Base-by-base conservation (phyloP, 2,113 vertebrate genomes). In the Anser cygnoides region DNA sequence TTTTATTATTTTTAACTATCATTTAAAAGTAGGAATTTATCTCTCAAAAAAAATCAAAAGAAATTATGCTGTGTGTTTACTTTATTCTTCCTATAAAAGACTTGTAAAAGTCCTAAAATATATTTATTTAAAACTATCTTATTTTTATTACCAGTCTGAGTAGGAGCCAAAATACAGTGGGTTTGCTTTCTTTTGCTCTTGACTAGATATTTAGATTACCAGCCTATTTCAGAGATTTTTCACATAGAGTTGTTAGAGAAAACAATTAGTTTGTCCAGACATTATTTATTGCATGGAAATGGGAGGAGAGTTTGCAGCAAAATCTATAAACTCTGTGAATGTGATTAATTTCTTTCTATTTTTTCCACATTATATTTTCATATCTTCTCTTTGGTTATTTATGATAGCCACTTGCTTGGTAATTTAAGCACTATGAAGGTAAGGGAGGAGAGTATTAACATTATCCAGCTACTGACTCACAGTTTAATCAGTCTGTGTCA, bases 271-370 rank as follows among this genome's bases (percentile, higher is more conserved):
- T 81, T 90, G n/a, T 57, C 16, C 37, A 90, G 46, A 13, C 87
- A 74, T 70, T 79, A 62, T 89, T 90, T 94, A 89, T 81, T 46
- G 37, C 71, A 61, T 23, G 61, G 25, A 88, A 95, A 67, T 52
- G 4, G 43, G 31, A 75, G 57, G 14, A 78, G 52, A 59, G 6
- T 55, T n/a, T 89, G 59, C 72, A 81, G 70, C 4, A 84, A 95
- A 90, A 78, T 63, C 59, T 90, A 86, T 88, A 81, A 89, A 78
- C 31, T 92, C 44, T 39, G 19, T 55, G 57, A 65, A 93, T 81
- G 17, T 52, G 43, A 86, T 92, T 78, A 80, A 81, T 81, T 88
- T 76, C 52, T 70, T 75, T 4, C 3, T 72, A 16, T 61, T 87
- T 92, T 82, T 86, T 41, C 26, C 39, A 55, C 10, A 23, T 31